A percentile compares a stretch with the other conserved stretches of the same genome.
phyloP scores from a whole-genome alignment of 2,113 vertebrate genomes.

The Cinclus cinclus region DNA sequence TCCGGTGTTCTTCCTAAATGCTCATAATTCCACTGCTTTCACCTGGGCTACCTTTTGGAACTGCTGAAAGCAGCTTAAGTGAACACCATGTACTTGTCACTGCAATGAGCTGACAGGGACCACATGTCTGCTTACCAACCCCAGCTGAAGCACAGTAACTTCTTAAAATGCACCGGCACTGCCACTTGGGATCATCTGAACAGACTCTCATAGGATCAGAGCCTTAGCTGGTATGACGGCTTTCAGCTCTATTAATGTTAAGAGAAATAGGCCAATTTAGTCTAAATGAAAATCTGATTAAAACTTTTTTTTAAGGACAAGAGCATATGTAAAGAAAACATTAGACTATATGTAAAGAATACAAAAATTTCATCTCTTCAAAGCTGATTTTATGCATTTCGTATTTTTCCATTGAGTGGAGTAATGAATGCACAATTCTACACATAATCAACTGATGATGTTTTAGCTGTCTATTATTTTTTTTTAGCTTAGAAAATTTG shows the following conservation, averaged over 20 bases:
- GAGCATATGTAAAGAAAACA: neutral
- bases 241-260: neutral
- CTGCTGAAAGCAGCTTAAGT: neutral
- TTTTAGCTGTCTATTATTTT: neutral
- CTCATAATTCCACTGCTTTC: neutral
- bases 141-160: slow-evolving; percentile 5
- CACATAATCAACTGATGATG: neutral
- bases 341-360: neutral
- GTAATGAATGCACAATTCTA: neutral
- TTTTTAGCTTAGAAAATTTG: neutral
- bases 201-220: neutral
- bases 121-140: slow-evolving; percentile 11
- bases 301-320: neutral
- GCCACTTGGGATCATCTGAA: neutral
- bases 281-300: neutral
- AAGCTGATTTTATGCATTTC: neutral
- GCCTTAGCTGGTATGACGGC: neutral
- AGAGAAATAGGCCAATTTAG: neutral
- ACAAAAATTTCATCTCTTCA: neutral
- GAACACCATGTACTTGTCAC: slow-evolving; percentile 8
- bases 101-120: neutral
- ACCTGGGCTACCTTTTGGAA: neutral
- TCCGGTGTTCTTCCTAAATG: neutral
- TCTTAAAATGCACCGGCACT: neutral
- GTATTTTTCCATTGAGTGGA: neutral